A percentile compares a stretch with the other conserved stretches of the same genome.
Conservation (phyloP, 1,140 invertebrate genomes). For the Zaprionus africanus region DNA sequence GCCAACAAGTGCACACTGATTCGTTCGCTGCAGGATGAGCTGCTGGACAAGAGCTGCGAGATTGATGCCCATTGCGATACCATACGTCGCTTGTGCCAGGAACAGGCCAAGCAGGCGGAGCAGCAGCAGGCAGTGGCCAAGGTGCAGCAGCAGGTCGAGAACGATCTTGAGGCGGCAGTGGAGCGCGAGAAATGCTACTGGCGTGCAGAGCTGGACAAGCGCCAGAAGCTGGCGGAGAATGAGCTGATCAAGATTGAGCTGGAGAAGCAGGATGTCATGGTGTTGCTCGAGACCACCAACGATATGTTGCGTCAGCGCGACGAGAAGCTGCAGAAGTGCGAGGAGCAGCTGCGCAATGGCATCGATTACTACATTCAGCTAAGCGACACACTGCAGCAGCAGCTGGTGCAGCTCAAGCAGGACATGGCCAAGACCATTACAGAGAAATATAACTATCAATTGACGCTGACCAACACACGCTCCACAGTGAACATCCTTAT, state of each 20-base stretch:
- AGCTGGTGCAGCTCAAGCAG: conserved; percentile 78
- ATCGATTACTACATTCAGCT: conserved; percentile 82
- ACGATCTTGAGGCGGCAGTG: conserved; percentile 78
- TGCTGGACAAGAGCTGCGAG: conserved; percentile 82
- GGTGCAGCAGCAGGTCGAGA: conserved; percentile 84
- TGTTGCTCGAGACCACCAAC: conserved; percentile 80
- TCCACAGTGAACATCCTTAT: conserved; percentile 85
- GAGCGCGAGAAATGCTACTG: conserved; percentile 84
- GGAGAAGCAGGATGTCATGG: conserved; percentile 85
- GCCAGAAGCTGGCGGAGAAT: conserved; percentile 85
- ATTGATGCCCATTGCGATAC: conserved; percentile 77
- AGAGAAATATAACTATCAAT: conserved; percentile 85
- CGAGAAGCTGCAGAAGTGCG: conserved; percentile 83
- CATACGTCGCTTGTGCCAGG: conserved; percentile 76
- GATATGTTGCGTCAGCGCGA: conserved; percentile 81
- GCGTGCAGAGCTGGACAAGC: conserved; percentile 85
- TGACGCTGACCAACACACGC: conserved; percentile 85
- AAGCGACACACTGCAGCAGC: conserved; percentile 75
- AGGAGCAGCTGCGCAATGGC: conserved; percentile 79
- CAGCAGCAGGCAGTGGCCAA: conserved; percentile 84
- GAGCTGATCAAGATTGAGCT: conserved; percentile 85
- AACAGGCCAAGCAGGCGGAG: conserved; percentile 78
- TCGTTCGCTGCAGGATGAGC: conserved; percentile 79
- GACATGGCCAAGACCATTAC: conserved; percentile 82
- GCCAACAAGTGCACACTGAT: conserved; percentile 80